These are phyloP conservation scores for Scaptomyza tumidula DNA, from an alignment of 2,888 invertebrate species.

Conservation along the genomic window DNA sequence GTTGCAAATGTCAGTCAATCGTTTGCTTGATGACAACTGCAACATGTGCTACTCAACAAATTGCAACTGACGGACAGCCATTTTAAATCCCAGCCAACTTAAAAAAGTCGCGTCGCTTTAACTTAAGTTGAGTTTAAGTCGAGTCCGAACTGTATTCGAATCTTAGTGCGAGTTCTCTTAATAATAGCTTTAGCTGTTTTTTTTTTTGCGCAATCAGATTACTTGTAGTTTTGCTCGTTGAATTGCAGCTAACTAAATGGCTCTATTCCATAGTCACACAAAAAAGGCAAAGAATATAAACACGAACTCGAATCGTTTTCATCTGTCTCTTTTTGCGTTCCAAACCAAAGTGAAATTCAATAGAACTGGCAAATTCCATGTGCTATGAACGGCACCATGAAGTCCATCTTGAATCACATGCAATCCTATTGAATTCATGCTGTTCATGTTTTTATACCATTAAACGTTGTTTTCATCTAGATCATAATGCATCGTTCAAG, in stretches of 20 bases:
- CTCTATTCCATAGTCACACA: conserved; percentile 23
- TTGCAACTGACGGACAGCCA: conserved; percentile 58
- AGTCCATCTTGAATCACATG: conserved; percentile 33
- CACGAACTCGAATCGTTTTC: conserved; percentile 29
- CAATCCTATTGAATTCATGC: conserved; percentile 46
- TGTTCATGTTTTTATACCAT: conserved; percentile 24
- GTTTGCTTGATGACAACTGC: conserved; percentile 63
- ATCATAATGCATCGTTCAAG: conserved; percentile 4
- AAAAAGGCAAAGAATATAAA: conserved; percentile 6
- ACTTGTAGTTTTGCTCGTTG: conserved; percentile 34
- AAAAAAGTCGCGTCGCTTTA: conserved; percentile 29
- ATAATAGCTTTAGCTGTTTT: conserved; percentile 64
- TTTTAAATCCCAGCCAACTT: conserved; percentile 62
- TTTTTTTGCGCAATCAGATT: conserved; percentile 62
- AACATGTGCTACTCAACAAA: conserved; percentile 50
- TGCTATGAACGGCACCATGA: conserved; percentile 27
- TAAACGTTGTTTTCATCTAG: neutral
- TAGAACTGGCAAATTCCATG: conserved; percentile 62
- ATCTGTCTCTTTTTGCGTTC: conserved; percentile 50
- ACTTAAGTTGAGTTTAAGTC: conserved; percentile 21
- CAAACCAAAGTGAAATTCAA: conserved; percentile 66
- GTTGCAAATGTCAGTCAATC: conserved; percentile 55
- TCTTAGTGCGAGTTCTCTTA: conserved; percentile 53
- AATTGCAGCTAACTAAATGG: conserved; percentile 59
- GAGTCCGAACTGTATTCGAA: conserved; percentile 3